Evolutionary conservation across 2,888 invertebrate genomes (phyloP), one percentile per base, ranked within the genome.

Genomic region (Hydropsyche betteni): DNA sequence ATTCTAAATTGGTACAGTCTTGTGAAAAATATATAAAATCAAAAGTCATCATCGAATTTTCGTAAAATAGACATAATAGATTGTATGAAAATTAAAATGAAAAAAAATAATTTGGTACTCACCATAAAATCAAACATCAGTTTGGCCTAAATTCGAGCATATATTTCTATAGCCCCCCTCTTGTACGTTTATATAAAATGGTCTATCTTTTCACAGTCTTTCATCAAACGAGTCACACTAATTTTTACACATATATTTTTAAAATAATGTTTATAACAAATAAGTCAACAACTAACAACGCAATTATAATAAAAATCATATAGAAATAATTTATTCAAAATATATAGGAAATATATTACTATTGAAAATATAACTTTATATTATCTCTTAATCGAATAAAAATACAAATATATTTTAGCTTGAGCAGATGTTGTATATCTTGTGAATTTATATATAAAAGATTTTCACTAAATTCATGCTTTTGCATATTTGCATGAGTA

Each of bases 231-330:
- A 64, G 64, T 64, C 64, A 71, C 55, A 53, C 51, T 69, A 50
- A 69, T 51, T n/a, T 55, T 55, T 16, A 12, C 16, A 36, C 34
- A 64, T 36, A 33, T 36, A 64, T 58, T 24, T 24, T 16, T 58
- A 58, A 58, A 58, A 58, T 58, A 24, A 58, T 58, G 16, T 58
- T 24, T 58, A 69, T 76, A 78, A 78, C 78, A 78, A 74, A 78
- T 75, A 52, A 77, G 58, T 78, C 78, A 78, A 78, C 78, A 78
- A 78, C 61, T 78, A 78, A 77, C 77, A 78, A 77, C 73, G 75
- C 73, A 78, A 69, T 78, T 74, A 75, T 74, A 75, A 78, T 78
- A 77, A 76, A 74, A 74, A 71, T 44, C 44, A 44, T 44, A 44
- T 44, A 44, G 44, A 44, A 44, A 44, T 44, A 44, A 44, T 44